Percentiles rank a stretch among this genome's conserved stretches.
phyloP scores from a whole-genome alignment of 2,113 vertebrate genomes.

The Thermophis baileyi region DNA sequence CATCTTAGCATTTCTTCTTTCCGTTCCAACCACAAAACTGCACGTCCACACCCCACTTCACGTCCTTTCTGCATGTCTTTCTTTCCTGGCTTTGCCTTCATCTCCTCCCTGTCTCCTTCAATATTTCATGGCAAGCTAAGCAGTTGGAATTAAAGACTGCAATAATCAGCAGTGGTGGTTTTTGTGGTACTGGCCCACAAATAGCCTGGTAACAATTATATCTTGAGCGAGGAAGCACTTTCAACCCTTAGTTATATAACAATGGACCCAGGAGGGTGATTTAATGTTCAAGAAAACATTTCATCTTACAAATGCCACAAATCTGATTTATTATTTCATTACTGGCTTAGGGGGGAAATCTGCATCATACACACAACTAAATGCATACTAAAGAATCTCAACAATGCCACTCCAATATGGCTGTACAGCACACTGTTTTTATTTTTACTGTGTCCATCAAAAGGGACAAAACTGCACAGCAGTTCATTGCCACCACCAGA shows the following conservation, averaged over 20 bases:
- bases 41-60: neutral
- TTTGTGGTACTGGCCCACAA: conserved; percentile 69
- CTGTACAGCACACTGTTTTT: neutral
- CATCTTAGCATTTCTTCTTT: neutral
- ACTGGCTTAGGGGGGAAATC: conserved; percentile 58
- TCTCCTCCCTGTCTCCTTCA: conserved; percentile 1
- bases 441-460: neutral
- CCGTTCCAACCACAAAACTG: neutral
- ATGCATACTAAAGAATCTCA: conserved; percentile 33
- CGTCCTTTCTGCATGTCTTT: neutral
- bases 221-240: conserved; percentile 56
- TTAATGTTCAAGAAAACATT: conserved; percentile 69
- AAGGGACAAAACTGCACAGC: neutral
- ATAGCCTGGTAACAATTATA: conserved; percentile 65
- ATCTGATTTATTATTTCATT: conserved; percentile 73
- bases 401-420: conserved; percentile 37
- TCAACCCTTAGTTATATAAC: conserved; percentile 67
- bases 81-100: conserved; percentile 15
- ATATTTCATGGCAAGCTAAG: conserved; percentile 35
- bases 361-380: conserved; percentile 49
- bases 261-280: conserved; percentile 71
- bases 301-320: conserved; percentile 69
- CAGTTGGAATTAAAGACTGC: conserved; percentile 38
- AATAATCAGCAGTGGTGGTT: conserved; percentile 63
- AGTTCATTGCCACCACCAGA: conserved; percentile 26